A percentile compares a stretch with the other conserved stretches of the same genome.
Conservation (phyloP, 2,113 vertebrate genomes). For the Furnarius figulus region DNA sequence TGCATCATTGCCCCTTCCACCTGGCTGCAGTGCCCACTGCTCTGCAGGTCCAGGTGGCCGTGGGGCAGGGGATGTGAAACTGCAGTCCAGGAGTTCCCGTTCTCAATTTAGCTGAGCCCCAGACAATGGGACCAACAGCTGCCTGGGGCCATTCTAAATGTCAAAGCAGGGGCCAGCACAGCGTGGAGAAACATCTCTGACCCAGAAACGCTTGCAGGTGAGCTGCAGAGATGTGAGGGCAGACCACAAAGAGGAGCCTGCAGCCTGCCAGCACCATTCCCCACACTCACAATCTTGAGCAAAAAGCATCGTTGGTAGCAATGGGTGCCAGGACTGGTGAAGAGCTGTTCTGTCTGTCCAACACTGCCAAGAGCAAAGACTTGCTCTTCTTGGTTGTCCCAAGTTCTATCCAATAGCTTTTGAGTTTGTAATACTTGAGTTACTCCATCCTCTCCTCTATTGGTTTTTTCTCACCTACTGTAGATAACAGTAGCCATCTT, state of each 20-base stretch:
- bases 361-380: neutral
- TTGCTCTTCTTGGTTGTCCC: neutral
- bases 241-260: neutral
- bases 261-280: neutral
- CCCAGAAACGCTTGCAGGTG: neutral
- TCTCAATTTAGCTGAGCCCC: neutral
- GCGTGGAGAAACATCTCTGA: neutral
- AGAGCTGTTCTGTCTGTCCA: neutral
- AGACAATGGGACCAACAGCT: neutral
- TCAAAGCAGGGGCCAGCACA: neutral
- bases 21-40: neutral
- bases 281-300: rapidly evolving
- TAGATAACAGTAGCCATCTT: neutral
- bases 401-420: neutral
- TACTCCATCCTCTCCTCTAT: neutral
- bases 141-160: neutral
- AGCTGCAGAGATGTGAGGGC: neutral
- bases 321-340: neutral
- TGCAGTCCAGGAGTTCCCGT: neutral
- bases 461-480: neutral
- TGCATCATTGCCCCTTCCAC: neutral
- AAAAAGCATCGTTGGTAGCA: neutral
- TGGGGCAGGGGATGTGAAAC: neutral
- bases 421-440: neutral
- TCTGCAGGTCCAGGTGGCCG: neutral